These are phyloP conservation scores for Polydrusus pterygomalis DNA, from an alignment of 2,888 invertebrate species.

Conservation along the genomic window DNA sequence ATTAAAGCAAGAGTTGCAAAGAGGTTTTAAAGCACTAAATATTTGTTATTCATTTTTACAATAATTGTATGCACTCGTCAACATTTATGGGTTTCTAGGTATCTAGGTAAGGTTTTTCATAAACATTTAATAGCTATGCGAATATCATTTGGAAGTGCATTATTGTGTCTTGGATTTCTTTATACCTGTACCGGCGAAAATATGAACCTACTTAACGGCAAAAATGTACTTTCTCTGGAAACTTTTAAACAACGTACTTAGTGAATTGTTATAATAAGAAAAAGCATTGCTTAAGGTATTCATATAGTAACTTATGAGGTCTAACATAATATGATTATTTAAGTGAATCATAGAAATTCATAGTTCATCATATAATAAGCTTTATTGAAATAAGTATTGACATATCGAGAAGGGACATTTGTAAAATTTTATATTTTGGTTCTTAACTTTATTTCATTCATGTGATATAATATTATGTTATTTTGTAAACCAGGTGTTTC, in stretches of 20 bases:
- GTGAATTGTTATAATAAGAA: too few relatives aligned
- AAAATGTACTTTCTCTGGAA: neutral
- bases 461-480: too few relatives aligned
- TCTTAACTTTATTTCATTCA: too few relatives aligned
- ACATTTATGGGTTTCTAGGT: conserved; percentile 30
- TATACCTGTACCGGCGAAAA: neutral
- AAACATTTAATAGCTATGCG: neutral
- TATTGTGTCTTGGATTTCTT: conserved; percentile 16
- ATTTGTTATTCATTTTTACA: conserved; percentile 1
- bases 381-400: too few relatives aligned
- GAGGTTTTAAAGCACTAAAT: neutral
- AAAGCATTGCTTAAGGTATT: too few relatives aligned
- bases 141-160: conserved; percentile 5
- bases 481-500: too few relatives aligned
- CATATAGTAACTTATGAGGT: too few relatives aligned
- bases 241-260: neutral
- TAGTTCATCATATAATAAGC: too few relatives aligned
- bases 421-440: too few relatives aligned
- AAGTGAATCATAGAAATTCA: too few relatives aligned
- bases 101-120: conserved; percentile 20
- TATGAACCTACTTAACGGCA: conserved; percentile 3
- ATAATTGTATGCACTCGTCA: conserved; percentile 16
- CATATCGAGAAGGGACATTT: too few relatives aligned
- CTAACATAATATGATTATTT: too few relatives aligned
- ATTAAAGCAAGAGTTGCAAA: neutral